phyloP scores from a whole-genome alignment of 2,113 vertebrate species.

The Serilophus lunatus region DNA sequence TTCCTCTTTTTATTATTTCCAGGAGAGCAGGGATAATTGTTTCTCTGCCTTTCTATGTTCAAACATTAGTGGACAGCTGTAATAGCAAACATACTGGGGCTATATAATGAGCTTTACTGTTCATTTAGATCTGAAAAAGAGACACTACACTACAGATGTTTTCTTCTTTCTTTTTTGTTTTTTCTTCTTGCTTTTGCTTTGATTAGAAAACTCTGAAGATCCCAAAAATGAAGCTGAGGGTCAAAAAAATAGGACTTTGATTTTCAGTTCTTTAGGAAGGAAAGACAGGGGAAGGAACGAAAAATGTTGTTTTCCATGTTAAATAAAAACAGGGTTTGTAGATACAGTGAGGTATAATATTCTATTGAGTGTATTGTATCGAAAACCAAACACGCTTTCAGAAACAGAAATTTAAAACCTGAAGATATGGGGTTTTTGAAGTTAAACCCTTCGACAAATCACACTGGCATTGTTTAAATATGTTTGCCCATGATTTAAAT shows the following conservation, averaged over 20 bases:
- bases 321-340: not conserved
- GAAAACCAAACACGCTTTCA: not conserved
- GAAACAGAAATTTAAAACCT: not conserved
- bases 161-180: not conserved
- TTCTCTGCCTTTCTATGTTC: not conserved
- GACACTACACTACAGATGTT: not conserved
- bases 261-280: not conserved
- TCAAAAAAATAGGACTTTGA: rapidly evolving
- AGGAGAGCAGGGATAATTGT: not conserved
- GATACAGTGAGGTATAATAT: not conserved
- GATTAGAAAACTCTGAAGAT: not conserved
- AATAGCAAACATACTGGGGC: not conserved
- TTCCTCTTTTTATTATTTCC: not conserved
- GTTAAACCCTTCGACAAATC: not conserved
- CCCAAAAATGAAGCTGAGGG: not conserved
- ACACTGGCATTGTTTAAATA: not conserved
- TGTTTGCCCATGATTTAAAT: not conserved
- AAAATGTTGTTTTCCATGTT: not conserved
- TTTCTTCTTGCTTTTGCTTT: not conserved
- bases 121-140: not conserved
- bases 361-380: not conserved
- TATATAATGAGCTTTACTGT: not conserved
- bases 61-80: not conserved
- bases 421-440: not conserved
- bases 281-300: not conserved